Conservation (phyloP, 2,113 vertebrate genomes). For the Lepisosteus oculatus region DNA sequence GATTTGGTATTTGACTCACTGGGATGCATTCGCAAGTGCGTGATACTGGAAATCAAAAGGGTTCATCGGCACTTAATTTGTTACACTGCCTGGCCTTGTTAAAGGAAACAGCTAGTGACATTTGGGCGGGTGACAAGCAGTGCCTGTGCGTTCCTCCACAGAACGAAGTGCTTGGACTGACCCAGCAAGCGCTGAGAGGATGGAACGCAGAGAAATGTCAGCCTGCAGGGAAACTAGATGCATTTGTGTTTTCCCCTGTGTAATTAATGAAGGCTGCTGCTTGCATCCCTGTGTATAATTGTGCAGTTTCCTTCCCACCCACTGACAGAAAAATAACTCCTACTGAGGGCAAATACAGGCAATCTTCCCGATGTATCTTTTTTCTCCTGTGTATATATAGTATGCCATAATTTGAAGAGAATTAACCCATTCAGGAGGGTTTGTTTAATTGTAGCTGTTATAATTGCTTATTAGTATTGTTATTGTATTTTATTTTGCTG, state of each 20-base stretch:
- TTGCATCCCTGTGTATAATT: background rate
- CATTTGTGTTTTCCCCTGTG: slow-evolving; percentile 11
- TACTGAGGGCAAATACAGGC: background rate
- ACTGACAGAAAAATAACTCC: background rate
- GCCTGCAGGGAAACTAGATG: slow-evolving; percentile 33
- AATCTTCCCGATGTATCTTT: too few relatives aligned
- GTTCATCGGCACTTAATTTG: slow-evolving; percentile 46
- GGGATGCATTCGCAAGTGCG: slow-evolving; percentile 19
- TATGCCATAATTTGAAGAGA: too few relatives aligned
- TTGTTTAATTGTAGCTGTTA: too few relatives aligned
- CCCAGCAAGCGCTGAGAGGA: background rate
- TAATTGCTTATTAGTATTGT: too few relatives aligned
- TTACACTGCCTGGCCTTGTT: slow-evolving; percentile 44
- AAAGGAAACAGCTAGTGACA: slow-evolving; percentile 52
- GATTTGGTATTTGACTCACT: slow-evolving; percentile 23
- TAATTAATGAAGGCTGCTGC: slow-evolving; percentile 26
- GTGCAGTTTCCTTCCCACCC: background rate
- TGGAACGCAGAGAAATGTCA: slow-evolving; percentile 31
- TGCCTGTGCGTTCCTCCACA: slow-evolving; percentile 35
- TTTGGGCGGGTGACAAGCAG: slow-evolving; percentile 55
- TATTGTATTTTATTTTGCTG: too few relatives aligned
- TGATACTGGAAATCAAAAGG: slow-evolving; percentile 36
- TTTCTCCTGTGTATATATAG: too few relatives aligned
- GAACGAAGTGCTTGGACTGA: slow-evolving; percentile 37
- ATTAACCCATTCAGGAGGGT: too few relatives aligned